Percentiles rank a stretch among this genome's conserved stretches.
phyloP scores from a whole-genome alignment of 37 sponge, comb jelly and placozoan genomes.

The Diacarnus erythraeanus region DNA sequence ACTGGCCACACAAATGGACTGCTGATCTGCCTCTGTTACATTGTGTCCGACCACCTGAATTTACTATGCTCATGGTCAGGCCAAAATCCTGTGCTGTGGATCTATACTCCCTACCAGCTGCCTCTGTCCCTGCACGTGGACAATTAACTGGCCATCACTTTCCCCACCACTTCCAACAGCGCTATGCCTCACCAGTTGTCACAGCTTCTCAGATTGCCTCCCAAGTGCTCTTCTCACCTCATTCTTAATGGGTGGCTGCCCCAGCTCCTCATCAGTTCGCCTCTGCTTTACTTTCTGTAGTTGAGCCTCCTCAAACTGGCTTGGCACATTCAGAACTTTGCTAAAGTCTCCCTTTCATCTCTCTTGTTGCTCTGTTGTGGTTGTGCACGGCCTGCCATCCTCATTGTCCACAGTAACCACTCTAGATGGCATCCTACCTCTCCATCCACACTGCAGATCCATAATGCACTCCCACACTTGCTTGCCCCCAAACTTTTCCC shows the following conservation, averaged over 20 bases:
- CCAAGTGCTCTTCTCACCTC: conserved; percentile 9
- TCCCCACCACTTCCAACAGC: conserved; percentile 18
- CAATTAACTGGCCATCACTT: too few relatives aligned
- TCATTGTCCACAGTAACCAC: background rate
- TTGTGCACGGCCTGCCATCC: conserved; percentile 1
- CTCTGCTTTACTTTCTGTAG: too few relatives aligned
- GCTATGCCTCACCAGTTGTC: too few relatives aligned
- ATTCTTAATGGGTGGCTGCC: background rate
- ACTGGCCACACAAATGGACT: background rate
- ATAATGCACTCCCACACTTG: conserved; percentile 2
- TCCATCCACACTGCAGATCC: conserved; percentile 4
- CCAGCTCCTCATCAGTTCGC: background rate
- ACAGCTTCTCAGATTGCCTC: conserved; percentile 41
- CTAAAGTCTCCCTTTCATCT: conserved; percentile 18
- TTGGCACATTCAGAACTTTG: conserved; percentile 5
- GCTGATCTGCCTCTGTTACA: background rate
- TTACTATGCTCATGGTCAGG: conserved; percentile 4
- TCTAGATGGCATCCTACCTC: conserved; percentile 6
- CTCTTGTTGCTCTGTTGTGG: background rate
- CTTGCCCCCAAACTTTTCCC: conserved; percentile 10
- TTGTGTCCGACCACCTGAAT: background rate
- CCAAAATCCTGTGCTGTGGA: conserved; percentile 12
- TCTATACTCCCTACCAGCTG: too few relatives aligned
- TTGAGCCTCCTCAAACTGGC: conserved; percentile 11
- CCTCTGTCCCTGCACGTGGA: conserved; percentile 2